Evolutionary conservation across 35 echinoderm and acorn worm genomes (phyloP).

Genomic region (Heliocidaris tuberculata): DNA sequence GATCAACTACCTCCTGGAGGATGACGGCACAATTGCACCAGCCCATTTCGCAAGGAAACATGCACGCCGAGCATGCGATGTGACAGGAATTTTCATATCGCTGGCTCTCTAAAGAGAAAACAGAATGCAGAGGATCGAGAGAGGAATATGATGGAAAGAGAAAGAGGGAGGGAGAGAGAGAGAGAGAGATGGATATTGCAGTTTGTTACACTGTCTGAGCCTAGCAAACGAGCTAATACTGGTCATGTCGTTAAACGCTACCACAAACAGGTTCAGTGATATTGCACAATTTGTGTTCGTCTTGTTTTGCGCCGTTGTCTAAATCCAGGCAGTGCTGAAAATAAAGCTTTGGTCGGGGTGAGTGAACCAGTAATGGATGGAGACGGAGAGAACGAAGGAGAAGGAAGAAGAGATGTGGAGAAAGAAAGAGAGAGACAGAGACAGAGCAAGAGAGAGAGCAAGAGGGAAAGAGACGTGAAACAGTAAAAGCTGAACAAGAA

Average conservation of each 20-base stretch:
- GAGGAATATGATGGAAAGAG: background rate
- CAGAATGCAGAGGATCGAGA: no score
- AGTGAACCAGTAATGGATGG: background rate
- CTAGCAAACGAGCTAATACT: background rate
- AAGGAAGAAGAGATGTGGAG: background rate
- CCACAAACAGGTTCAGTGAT: conserved; percentile 19
- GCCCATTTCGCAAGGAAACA: background rate
- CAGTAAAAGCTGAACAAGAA: background rate
- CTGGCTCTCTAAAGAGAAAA: background rate
- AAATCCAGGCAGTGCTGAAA: conserved; percentile 13
- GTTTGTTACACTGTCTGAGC: conserved; percentile 20
- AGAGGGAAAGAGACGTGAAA: background rate
- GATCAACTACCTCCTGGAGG: background rate
- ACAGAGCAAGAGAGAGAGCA: background rate
- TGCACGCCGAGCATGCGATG: background rate
- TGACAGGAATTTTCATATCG: background rate
- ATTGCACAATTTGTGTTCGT: conserved; percentile 15
- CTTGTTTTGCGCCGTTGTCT: background rate
- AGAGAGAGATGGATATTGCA: background rate
- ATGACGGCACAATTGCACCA: background rate
- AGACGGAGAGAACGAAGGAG: background rate
- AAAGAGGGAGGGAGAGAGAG: background rate
- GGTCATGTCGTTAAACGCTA: background rate
- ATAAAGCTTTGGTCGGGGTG: background rate
- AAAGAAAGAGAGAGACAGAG: background rate